Evolutionary conservation across 2,888 invertebrate species (phyloP), one percentile per base, ranked within the genome.

Genomic region (Plusia festucae): DNA sequence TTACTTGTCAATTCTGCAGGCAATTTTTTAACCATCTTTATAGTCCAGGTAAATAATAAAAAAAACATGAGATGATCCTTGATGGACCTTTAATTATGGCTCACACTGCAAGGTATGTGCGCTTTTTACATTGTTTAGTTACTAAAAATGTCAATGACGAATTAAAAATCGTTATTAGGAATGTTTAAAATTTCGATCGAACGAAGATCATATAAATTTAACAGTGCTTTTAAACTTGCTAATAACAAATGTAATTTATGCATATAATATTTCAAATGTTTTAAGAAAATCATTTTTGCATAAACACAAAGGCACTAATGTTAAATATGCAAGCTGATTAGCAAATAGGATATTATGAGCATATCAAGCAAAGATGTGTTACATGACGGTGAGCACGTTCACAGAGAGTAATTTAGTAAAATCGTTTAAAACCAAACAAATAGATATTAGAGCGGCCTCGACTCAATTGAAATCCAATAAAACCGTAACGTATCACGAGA

Each of bases 401-500:
- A 66, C 71, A 63, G 70, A 79, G 72, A 64, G 82, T 76, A 75
- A 85, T 85, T 85, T 76, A 80, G 69, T 82, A 76, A 81, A 84
- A 84, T 79, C 68, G 65, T 83, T 86, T 79, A 79, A 80, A 77
- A 84, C 72, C 64, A 65, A 79, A 77, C 66, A 72, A 73, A 82
- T 71, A 75, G 59, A 74, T 75, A 76, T 72, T 79, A 70, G 69
- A 80, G 67, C 73, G 82, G 81, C 86, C 85, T 86, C 87, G 79
- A 76, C 64, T 81, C 84, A 85, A 89, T 89, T 88, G 85, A 81
- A 86, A 90, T 86, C 84, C 84, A 87, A 89, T 88, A 84, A 85
- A 85, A 84, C 80, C 69, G 74, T 76, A 81, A 71, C 70, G 80
- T 80, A 81, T 72, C 68, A 68, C 55, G 83, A 79, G 81, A 74